Evolutionary conservation across 2,797 vertebrate species (phyloP).

Genomic region (Periparus ater): DNA sequence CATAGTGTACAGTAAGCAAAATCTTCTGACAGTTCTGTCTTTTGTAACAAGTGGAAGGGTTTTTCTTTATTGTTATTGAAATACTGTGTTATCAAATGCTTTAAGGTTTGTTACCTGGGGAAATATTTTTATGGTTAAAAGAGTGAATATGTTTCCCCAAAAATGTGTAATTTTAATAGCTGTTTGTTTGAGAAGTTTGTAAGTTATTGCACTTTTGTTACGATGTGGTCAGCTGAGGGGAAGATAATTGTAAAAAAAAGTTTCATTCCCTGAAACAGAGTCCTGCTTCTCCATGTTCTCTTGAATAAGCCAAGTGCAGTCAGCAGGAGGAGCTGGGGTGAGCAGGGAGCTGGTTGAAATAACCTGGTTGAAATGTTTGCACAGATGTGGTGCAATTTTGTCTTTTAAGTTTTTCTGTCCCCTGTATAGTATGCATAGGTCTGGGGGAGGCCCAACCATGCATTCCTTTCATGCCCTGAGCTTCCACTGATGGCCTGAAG

Average conservation of each 20-base stretch:
- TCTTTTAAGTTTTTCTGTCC: conserved; percentile 8
- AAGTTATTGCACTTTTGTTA: conserved; percentile 74
- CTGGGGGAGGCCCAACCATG: background rate
- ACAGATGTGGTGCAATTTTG: conserved; percentile 38
- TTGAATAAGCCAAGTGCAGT: conserved; percentile 14
- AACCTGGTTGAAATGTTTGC: conserved; percentile 19
- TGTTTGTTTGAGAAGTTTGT: conserved; percentile 63
- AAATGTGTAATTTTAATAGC: conserved; percentile 50
- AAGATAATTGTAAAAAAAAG: conserved; percentile 55
- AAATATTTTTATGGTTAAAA: conserved; percentile 64
- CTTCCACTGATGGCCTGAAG: background rate
- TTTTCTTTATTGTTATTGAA: conserved; percentile 58
- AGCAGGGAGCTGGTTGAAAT: background rate
- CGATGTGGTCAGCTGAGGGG: conserved; percentile 5
- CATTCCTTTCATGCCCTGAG: conserved; percentile 16
- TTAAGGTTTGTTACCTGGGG: conserved; percentile 34
- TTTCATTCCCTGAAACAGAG: conserved; percentile 20
- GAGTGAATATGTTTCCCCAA: conserved; percentile 30
- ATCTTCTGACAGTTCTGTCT: conserved; percentile 36
- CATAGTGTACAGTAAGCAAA: background rate
- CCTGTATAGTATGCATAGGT: background rate
- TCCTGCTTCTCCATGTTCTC: background rate
- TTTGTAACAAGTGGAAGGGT: conserved; percentile 34
- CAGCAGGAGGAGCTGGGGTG: background rate
- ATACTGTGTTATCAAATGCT: conserved; percentile 40